Evolutionary conservation across 2,797 vertebrate genomes (phyloP), one percentile per base, ranked within the genome.

Genomic region (Mico argentatus): DNA sequence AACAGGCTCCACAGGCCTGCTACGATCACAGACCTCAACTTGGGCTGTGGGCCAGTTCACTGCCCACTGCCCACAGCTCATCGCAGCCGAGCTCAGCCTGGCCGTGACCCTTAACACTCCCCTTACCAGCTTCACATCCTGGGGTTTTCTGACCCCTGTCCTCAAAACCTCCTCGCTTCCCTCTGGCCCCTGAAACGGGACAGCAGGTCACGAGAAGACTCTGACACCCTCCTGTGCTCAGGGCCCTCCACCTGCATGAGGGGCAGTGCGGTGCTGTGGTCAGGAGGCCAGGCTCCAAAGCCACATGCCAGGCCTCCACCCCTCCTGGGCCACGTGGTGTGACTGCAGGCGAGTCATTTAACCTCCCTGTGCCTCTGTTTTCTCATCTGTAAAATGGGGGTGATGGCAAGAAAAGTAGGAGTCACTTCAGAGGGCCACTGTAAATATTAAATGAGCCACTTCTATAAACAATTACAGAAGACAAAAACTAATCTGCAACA

Each of bases 321-420:
- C 41, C 10, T 41, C 73, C 14, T 30, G 7, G 0, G 46, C 52
- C 33, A 0, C 1, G 4, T 0, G 0, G 14, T 48, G 4, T 44
- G 48, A 67, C 9, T 50, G 55, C 26, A 2, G 19, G 50, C 39
- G 33, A 39, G 13, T 22, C 92, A 33, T 14, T 22, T 20, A 52
- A 36, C 57, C 26, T 72, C n/a, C 13, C 41, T 39, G 14, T 72
- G 73, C 44, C 95, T 88, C 41, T 55, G 30, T 59, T 26, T 73
- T 88, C 87, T 82, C 33, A 4, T 85, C 59, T 81, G 27, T 44
- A 61, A 81, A 95, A 75, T 5, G 48, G 2, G 46, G 33, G 7
- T 14, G 30, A 22, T 15, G 46, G 91, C 24, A 10, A 67, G 41
- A 73, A 72, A 59, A 72, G 2, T 4, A 80, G 83, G 2, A 2